Evolutionary conservation across 2,888 invertebrate genomes (phyloP), one percentile per base, ranked within the genome.

Genomic region (Drosophila paramelanica): DNA sequence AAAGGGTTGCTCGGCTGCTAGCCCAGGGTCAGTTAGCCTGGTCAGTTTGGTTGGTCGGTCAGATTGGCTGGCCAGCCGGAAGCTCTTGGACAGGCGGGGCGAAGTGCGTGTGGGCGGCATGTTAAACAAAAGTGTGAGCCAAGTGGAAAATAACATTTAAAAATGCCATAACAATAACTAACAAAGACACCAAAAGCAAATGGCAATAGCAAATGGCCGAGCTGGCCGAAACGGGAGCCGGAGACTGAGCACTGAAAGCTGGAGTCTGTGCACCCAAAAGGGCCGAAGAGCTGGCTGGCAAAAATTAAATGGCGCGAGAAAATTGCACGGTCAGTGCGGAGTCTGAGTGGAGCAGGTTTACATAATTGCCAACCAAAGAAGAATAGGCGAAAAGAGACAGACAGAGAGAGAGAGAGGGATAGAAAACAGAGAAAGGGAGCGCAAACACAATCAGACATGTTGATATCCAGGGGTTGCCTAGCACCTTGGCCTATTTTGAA

Each of bases 131-230:
- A 85, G 88, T 89, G 88, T 84, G 85, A 85, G 85, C 82, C 89
- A 85, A 89, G 89, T 86, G 86, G 88, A 89, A 87, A 89, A 87
- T 88, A 88, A 88, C 89, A 87, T 89, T 87, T 89, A 87, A 86
- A 87, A 80, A 78, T 72, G 88, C 88, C 82, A 86, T 86, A 89
- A 89, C 86, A 89, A 88, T 86, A 86, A 86, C 89, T 86, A 86
- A 86, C 89, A 89, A 86, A 89, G 85, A 87, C 88, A 89, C 81
- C 81, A 89, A 83, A 81, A 84, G 87, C 84, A 88, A 88, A 82
- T 88, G 88, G 82, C 86, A 82, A 85, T 65, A 53, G 65, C 71
- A 57, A 70, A 70, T 67, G 88, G 68, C 66, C 73, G 77, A 73
- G 80, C 79, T 76, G 85, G 27, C 42, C 39, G 67, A 47, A 71